phyloP scores from a whole-genome alignment of 1,140 invertebrate species.

The Oppia nitens region DNA sequence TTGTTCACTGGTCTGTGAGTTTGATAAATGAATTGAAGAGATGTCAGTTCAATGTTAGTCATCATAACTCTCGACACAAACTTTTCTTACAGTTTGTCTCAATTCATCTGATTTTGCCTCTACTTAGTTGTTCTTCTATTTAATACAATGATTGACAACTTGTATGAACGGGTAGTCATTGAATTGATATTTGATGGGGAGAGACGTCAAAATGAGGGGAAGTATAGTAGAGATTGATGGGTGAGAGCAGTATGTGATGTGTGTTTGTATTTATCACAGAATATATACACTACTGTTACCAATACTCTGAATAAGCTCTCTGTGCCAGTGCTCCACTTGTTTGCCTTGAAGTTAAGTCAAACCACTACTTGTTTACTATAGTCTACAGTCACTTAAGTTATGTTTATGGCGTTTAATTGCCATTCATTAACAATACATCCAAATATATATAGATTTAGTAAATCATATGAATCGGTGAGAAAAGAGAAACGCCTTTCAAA shows the following conservation, averaged over 20 bases:
- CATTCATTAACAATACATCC: not conserved
- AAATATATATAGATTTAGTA: no score
- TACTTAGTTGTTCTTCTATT: no score
- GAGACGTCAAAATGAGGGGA: not conserved
- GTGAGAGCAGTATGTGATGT: not conserved
- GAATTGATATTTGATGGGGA: not conserved
- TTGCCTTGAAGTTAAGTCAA: not conserved
- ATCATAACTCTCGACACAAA: not conserved
- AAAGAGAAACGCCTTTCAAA: not conserved
- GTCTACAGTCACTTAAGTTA: not conserved
- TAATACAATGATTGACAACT: not conserved
- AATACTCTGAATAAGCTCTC: no score
- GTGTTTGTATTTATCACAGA: not conserved
- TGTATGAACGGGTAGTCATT: not conserved
- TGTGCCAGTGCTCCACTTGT: not conserved
- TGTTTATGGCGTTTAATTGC: not conserved
- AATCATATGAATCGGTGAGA: no score
- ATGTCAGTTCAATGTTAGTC: not conserved
- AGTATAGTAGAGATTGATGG: not conserved
- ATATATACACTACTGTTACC: no score
- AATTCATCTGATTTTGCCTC: not conserved
- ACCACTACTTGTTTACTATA: not conserved
- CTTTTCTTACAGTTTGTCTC: not conserved
- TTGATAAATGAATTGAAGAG: not conserved
- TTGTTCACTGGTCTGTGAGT: not conserved